Percentiles rank a stretch among this genome's conserved stretches.
These are phyloP conservation scores for Rhynchonycteris naso DNA, from an alignment of 2,797 vertebrate species.

Conservation along the genomic window DNA sequence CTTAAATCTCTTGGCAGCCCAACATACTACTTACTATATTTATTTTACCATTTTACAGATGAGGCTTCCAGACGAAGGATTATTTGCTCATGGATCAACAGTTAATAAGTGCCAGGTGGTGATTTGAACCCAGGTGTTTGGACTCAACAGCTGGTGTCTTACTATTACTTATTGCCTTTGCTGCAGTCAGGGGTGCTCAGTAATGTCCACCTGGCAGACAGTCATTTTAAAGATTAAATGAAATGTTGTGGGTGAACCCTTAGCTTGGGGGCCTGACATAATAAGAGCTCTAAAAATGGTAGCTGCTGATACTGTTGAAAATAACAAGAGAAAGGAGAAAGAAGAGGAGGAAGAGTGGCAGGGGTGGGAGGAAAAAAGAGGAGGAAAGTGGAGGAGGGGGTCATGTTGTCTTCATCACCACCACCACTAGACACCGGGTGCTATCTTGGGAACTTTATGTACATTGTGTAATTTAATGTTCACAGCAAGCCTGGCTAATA, in stretches of 20 bases:
- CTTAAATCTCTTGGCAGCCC: background rate
- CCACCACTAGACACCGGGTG: background rate
- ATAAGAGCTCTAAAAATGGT: background rate
- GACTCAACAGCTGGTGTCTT: background rate
- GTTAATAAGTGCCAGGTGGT: background rate
- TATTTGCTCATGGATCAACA: background rate
- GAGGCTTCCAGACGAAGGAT: background rate
- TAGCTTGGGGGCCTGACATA: background rate
- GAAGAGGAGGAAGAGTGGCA: background rate
- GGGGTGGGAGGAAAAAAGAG: too few species aligned
- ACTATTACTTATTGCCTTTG: background rate
- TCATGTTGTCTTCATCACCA: background rate
- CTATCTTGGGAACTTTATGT: background rate
- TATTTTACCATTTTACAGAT: slow-evolving; percentile 4
- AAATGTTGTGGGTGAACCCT: background rate
- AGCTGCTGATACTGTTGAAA: background rate
- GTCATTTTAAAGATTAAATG: background rate
- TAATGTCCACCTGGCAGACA: background rate
- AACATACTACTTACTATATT: background rate
- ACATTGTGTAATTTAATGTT: background rate
- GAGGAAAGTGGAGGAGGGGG: background rate
- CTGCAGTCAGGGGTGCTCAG: background rate
- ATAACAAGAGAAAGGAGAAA: background rate
- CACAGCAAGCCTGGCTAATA: background rate
- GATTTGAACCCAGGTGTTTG: background rate